Base-by-base conservation (phyloP, 2,888 invertebrate genomes). In the Stenolophus ochropezus region DNA sequence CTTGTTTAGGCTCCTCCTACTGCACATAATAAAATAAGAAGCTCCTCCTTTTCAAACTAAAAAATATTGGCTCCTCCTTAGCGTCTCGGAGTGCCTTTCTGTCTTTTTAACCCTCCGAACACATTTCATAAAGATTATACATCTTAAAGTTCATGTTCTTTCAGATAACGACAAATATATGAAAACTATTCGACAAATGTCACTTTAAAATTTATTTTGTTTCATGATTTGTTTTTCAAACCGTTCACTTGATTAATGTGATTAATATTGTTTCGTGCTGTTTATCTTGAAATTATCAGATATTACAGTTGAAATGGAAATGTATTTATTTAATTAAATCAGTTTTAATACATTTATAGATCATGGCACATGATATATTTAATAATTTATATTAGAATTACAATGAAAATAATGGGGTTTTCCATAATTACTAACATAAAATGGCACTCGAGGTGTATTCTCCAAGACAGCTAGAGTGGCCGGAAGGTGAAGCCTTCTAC, bases 21-120 rank as follows among this genome's bases (percentile, higher is more conserved):
- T 65, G 33, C 23, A 47, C 65, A 42, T 78, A 61, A 78, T 78
- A 78, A 78, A 78, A 78, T 78, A 23, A 61, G 65, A 11, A 78
- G 51, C 78, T 78, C 78, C 78, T 47, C 78, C 78, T 78, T 78
- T 47, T 78, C 23, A 21, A 23, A 23, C 47, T 65, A 78, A 78
- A 78, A 78, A 78, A 61, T 78, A 47, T 14, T 65, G 65, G 25
- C 78, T 78, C 78, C 78, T 65, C 78, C 78, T 65, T 65, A 2
- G 8, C 11, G 33, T 42, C 33, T 42, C 27, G 20, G 56, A 18
- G 58, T 23, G 18, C 23, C 33, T 42, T 42, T 42, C 11, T 3
- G 33, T 58, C 20, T 58, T 58, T 20, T 58, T 5, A 20, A 58
- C 14, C 8, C 18, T 58, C 11, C 58, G 8, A 6, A 58, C 18